Conservation (phyloP, 2,113 vertebrate genomes). For the Dasypus novemcinctus region DNA sequence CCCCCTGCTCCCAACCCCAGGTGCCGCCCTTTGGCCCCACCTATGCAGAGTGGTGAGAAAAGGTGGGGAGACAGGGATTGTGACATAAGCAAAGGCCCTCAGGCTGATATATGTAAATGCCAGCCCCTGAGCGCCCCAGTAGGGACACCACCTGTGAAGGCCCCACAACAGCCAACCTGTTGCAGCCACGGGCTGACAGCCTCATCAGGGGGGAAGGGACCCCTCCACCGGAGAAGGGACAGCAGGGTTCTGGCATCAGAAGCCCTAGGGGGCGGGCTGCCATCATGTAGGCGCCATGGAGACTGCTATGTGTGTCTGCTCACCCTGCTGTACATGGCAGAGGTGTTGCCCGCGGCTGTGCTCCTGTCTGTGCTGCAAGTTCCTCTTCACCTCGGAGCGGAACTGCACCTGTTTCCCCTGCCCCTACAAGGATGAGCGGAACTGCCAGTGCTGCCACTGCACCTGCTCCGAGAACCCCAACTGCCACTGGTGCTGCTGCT, state of each 20-base stretch:
- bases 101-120: constrained; percentile 24
- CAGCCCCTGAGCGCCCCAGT: not conserved
- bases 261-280: accelerated
- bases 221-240: not conserved
- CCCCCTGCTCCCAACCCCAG: not conserved
- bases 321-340: constrained; percentile 70
- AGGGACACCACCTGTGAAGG: not conserved
- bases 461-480: constrained; percentile 75
- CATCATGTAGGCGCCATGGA: constrained; percentile 5
- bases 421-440: constrained; percentile 61
- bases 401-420: constrained; percentile 78
- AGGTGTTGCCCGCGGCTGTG: constrained; percentile 47
- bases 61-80: constrained; percentile 60
- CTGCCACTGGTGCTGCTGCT: constrained; percentile 81
- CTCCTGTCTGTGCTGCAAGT: constrained; percentile 75
- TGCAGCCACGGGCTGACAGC: not conserved
- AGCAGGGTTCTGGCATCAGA: not conserved
- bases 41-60: not conserved
- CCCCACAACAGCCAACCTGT: constrained; percentile 16
- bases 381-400: constrained; percentile 74
- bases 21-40: not conserved
- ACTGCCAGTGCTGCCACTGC: constrained; percentile 78
- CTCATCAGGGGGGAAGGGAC: not conserved
- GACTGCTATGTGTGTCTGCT: constrained; percentile 63
- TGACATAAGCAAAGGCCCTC: constrained; percentile 68